phyloP scores from a whole-genome alignment of 2,888 invertebrate genomes.

The Hermodice carunculata region DNA sequence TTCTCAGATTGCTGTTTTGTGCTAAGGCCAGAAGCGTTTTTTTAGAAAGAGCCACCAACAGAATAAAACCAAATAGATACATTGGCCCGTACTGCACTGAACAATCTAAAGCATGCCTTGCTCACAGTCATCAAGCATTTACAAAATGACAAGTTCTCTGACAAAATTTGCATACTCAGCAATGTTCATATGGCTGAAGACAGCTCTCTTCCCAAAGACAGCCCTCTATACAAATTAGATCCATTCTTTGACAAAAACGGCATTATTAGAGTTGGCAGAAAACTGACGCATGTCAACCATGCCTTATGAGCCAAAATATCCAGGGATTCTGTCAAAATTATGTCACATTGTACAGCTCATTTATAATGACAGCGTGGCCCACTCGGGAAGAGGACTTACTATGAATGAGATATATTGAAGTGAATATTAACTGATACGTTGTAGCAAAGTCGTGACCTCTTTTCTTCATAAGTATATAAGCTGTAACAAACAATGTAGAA shows the following conservation, averaged over 20 bases:
- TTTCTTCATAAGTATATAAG: conserved; percentile 6
- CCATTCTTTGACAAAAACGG: conserved; percentile 37
- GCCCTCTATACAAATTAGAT: conserved; percentile 23
- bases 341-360: conserved; percentile 29
- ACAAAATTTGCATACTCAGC: not conserved
- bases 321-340: conserved; percentile 41
- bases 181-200: not conserved
- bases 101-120: not conserved
- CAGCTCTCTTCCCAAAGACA: not conserved
- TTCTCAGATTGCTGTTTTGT: conserved; percentile 20
- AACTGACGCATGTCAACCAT: conserved; percentile 27
- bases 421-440: conserved; percentile 6
- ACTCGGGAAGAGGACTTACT: conserved; percentile 19
- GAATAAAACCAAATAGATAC: no score
- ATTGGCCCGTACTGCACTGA: no score
- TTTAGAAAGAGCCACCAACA: no score
- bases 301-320: conserved; percentile 28
- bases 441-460: not conserved
- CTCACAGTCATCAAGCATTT: not conserved
- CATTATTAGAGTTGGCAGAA: conserved; percentile 43
- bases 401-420: conserved; percentile 12
- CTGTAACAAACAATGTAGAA: conserved; percentile 12
- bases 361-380: conserved; percentile 1
- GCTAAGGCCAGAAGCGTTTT: conserved; percentile 8
- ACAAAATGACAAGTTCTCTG: conserved; percentile 7